Evolutionary conservation across 1,140 invertebrate species (phyloP).

Genomic region (Drosophila melanica): DNA sequence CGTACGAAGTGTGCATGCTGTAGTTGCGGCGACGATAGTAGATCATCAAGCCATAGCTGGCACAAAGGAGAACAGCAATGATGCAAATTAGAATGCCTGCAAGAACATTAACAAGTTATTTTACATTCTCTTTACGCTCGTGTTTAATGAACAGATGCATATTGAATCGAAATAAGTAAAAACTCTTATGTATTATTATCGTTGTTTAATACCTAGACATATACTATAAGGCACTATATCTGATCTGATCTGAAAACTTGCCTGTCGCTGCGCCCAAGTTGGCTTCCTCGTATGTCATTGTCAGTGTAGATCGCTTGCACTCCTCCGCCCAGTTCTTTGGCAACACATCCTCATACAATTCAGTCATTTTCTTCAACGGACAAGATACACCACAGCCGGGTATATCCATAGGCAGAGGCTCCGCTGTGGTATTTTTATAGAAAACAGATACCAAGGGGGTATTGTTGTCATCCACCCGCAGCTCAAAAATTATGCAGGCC

Average conservation of each 20-base stretch:
- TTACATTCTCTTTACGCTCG: not conserved
- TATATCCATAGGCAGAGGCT: constrained; percentile 85
- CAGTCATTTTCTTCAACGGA: constrained; percentile 85
- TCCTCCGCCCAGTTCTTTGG: constrained; percentile 86
- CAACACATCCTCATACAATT: constrained; percentile 85
- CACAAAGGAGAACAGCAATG: constrained; percentile 55
- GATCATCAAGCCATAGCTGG: constrained; percentile 73
- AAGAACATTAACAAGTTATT: not conserved
- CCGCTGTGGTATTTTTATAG: constrained; percentile 87
- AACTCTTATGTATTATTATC: too few relatives aligned
- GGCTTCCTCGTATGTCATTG: constrained; percentile 83
- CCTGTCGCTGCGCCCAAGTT: constrained; percentile 75
- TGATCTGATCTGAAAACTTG: constrained; percentile 28
- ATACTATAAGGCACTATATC: not conserved
- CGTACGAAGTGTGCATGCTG: constrained; percentile 60
- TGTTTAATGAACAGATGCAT: too few relatives aligned
- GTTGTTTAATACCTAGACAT: too few relatives aligned
- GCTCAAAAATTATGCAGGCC: constrained; percentile 89
- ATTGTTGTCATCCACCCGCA: constrained; percentile 84
- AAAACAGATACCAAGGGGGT: constrained; percentile 85
- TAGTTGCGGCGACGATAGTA: constrained; percentile 78
- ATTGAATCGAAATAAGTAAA: too few relatives aligned
- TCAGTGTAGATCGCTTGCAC: constrained; percentile 84
- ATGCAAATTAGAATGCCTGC: constrained; percentile 75
- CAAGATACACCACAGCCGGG: constrained; percentile 87